Evolutionary conservation across 2,888 invertebrate genomes (phyloP), one percentile per base, ranked within the genome.

Genomic region (Caprella mutica): DNA sequence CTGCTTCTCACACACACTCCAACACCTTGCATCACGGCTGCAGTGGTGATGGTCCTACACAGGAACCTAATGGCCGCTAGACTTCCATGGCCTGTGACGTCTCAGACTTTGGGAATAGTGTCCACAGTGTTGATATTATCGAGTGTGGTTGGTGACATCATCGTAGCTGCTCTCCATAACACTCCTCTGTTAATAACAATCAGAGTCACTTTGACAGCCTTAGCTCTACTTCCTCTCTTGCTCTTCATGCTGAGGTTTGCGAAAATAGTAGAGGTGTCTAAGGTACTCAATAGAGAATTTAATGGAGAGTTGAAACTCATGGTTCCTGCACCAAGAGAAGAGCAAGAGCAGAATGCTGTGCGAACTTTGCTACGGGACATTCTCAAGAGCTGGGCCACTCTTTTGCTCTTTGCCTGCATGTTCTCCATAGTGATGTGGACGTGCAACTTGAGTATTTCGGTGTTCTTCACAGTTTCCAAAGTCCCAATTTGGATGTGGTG

Each of bases 221-320:
- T 63, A 8, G 51, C 56, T 5, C 33, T 55, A 21, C 33, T 44
- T 2, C 30, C 43, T n/a, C 19, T 57, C 14, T 29, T 52, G 27
- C 27, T 52, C 23, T 63, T 46, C 33, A 6, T 55, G 14, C 48
- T 56, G 21, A 63, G 57, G 29, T 44, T 52, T 24, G 43, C 33
- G 17, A 33, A 33, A 30, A 50, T 63, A 8, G 8, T 56, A 4
- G 52, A 52, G 8, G 57, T 55, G 17, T 35, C 46, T 9, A 42
- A 54, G 33, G 26, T 54, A 19, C 23, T 63, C 29, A 53, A 46
- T 40, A 57, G 59, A 19, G 63, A 63, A 29, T 57, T 57, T 24
- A 56, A 57, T 14, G 59, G 59, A 17, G 63, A 63, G 30, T 42
- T 63, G 9, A 63, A 63, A 52, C 43, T 59, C 8, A 51, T 63